phyloP scores from a whole-genome alignment of 2,113 vertebrate genomes.

The Copsychus sechellarum region DNA sequence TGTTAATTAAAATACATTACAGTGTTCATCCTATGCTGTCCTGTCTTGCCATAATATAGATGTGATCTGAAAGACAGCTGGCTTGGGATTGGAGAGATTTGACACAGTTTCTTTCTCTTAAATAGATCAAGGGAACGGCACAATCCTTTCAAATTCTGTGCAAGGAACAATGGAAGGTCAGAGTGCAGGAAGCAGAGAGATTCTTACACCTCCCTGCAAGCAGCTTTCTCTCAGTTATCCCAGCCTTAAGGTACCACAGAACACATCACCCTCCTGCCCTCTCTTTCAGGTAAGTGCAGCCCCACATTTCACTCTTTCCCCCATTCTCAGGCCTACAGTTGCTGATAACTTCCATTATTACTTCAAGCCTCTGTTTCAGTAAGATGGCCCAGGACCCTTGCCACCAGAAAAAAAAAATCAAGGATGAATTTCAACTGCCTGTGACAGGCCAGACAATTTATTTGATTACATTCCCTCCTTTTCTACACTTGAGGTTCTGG shows the following conservation, averaged over 20 bases:
- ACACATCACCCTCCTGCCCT: not conserved
- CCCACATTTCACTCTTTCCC: not conserved
- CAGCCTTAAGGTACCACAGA: not conserved
- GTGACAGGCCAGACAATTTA: not conserved
- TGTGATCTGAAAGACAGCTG: slow-evolving; percentile 43
- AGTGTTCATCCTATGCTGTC: not conserved
- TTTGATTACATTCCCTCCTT: not conserved
- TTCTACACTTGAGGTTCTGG: not conserved
- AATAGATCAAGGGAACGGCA: slow-evolving; percentile 55
- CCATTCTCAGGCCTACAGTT: not conserved
- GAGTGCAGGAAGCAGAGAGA: slow-evolving; percentile 30
- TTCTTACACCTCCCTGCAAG: not conserved
- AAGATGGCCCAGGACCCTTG: not conserved
- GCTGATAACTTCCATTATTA: not conserved
- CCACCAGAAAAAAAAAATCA: not conserved
- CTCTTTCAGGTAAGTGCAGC: slow-evolving; percentile 20
- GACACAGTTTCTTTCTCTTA: slow-evolving; percentile 62
- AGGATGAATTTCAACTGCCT: not conserved
- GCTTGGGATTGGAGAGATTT: slow-evolving; percentile 41
- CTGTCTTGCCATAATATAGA: slow-evolving; percentile 19
- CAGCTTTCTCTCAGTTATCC: not conserved
- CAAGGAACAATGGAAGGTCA: slow-evolving; percentile 50
- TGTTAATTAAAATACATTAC: slow-evolving; percentile 29
- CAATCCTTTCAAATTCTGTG: slow-evolving; percentile 23
- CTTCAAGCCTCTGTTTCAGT: not conserved